Evolutionary conservation across 2,797 vertebrate genomes (phyloP).

Genomic region (Sebastes baramenuke): DNA sequence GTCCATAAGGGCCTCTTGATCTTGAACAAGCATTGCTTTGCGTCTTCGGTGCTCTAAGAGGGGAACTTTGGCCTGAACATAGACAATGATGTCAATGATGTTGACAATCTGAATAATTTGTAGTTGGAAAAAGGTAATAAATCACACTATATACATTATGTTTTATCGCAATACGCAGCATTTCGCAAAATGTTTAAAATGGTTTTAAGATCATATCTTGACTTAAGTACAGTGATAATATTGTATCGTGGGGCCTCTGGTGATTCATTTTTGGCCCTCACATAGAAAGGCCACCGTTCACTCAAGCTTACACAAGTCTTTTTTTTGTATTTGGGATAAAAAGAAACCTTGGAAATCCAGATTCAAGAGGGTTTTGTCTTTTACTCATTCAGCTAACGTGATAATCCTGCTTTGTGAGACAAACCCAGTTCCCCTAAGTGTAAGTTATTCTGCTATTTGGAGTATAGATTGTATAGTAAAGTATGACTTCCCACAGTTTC

Average conservation of each 20-base stretch:
- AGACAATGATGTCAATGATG: background rate
- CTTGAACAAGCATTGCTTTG: constrained; percentile 30
- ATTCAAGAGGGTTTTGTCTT: background rate
- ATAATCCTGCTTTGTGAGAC: background rate
- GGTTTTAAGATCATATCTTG: background rate
- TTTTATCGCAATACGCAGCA: too few species aligned
- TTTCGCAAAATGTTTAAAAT: background rate
- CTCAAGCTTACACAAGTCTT: background rate
- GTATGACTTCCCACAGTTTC: background rate
- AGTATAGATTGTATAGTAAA: background rate
- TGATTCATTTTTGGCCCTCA: background rate
- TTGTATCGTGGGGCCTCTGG: background rate
- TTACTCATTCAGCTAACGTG: background rate
- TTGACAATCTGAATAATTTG: background rate
- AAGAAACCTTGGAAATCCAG: background rate
- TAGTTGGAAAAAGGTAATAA: background rate
- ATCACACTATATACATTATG: background rate
- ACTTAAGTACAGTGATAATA: background rate
- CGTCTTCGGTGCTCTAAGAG: background rate
- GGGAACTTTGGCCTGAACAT: background rate
- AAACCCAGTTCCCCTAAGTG: background rate
- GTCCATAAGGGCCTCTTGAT: constrained; percentile 42
- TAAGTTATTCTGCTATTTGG: background rate
- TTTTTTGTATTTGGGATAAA: background rate
- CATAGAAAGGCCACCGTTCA: background rate